Conservation (phyloP, 2,797 vertebrate species). For the Chaetodon trifasciatus region DNA sequence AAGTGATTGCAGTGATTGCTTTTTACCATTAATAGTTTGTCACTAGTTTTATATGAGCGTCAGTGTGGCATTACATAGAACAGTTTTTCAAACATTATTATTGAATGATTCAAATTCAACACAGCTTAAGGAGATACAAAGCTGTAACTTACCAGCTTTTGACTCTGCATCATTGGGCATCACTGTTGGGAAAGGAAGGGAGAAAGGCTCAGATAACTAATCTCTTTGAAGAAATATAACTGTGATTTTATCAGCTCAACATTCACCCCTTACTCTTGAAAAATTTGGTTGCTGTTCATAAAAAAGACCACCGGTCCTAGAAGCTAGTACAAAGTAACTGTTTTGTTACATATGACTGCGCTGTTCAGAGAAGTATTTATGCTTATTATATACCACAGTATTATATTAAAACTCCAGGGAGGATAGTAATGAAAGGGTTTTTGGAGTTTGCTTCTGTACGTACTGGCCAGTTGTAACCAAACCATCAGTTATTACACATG, state of each 20-base stretch:
- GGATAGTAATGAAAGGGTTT: no score
- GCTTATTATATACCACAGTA: no score
- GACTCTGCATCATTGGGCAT: fast-evolving
- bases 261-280: no score
- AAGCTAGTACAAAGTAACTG: no score
- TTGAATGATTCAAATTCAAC: background rate
- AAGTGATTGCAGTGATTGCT: background rate
- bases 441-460: no score
- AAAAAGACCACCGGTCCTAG: no score
- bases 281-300: no score
- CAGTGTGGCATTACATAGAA: background rate
- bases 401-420: no score
- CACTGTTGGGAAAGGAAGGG: conserved; percentile 53
- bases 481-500: no score
- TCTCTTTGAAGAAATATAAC: background rate
- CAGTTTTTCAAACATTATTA: background rate
- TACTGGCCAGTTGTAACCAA: no score
- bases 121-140: background rate
- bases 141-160: conserved; percentile 55
- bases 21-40: background rate
- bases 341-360: no score
- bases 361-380: no score
- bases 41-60: background rate
- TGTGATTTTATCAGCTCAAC: background rate
- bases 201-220: background rate